These are phyloP conservation scores for Holocentrus rufus DNA, from an alignment of 2,797 vertebrate species.

Conservation along the genomic window DNA sequence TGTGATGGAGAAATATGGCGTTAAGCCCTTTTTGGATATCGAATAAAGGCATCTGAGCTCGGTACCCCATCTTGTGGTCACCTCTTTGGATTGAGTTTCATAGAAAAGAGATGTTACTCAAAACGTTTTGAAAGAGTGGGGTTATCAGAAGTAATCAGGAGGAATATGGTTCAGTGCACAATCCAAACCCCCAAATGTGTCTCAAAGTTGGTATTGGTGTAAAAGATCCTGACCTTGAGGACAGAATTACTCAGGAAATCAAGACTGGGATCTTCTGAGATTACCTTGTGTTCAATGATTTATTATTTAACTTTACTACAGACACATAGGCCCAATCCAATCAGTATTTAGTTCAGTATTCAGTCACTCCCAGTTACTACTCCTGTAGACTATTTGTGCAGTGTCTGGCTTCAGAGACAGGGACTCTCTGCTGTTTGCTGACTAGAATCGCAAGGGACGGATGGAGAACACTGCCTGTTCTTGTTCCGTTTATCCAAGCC, in stretches of 20 bases:
- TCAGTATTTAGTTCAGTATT: too few relatives aligned
- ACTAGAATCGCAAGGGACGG: constrained; percentile 46
- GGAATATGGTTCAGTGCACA: background rate
- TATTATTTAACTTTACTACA: too few relatives aligned
- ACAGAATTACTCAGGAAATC: background rate
- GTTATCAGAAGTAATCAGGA: constrained; percentile 6
- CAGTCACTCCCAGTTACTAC: constrained; percentile 7
- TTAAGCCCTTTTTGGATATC: constrained; percentile 32
- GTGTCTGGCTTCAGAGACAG: constrained; percentile 31
- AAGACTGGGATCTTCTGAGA: background rate
- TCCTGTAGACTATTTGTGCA: background rate
- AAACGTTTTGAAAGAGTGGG: background rate
- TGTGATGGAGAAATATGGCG: constrained; percentile 22
- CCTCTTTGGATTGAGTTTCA: constrained; percentile 15
- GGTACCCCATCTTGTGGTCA: constrained; percentile 3
- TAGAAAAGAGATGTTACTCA: constrained; percentile 1
- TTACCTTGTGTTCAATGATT: constrained; percentile 17
- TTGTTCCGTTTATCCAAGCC: constrained; percentile 70
- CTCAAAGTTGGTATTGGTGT: background rate
- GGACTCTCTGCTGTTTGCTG: constrained; percentile 44
- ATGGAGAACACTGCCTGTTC: constrained; percentile 57
- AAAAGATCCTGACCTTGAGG: too few relatives aligned
- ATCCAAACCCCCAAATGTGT: background rate
- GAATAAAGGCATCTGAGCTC: constrained; percentile 8
- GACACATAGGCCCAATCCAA: too few relatives aligned